Evolutionary conservation across 2,797 vertebrate species (phyloP), one percentile per base, ranked within the genome.

Genomic region (Cephalopachus bancanus): DNA sequence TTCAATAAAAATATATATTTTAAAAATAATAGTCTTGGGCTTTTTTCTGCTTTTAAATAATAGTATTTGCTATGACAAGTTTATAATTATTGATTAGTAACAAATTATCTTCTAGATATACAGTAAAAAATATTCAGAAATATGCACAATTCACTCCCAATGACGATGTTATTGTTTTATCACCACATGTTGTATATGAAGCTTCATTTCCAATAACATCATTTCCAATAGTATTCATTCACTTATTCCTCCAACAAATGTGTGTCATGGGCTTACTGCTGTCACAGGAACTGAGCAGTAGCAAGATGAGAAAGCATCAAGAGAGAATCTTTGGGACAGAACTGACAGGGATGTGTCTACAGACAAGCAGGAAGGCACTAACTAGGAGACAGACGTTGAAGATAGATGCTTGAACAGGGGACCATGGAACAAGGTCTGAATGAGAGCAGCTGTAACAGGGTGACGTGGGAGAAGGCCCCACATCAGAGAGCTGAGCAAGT

Each of bases 1-100:
- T 92, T 89, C 60, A 89, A 75, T 80, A 75, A 94, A 80, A 96
- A 33, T 33, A 85, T 22, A 44, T 10, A 24, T 87, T 96, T 60
- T 93, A 85, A 87, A 93, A 96, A 83, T 71, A 87, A 83, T 0
- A 79, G 49, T 15, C 44, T 44, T 44, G 44, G 44, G 4, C 6
- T 44, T 44, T 44, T 44, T 44, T 44, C 44, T 44, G 44, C 44
- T 44, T 44, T 44, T 44, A 93, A 96, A 83, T 71, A 87, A 83
- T 0, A 83, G 49, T 15, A 88, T 86, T 86, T 88, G 9, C 71
- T 78, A 57, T n/a, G 44, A 51, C 8, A 91, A 94, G 28, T 53
- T 80, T 65, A 16, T 72, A 65, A 78, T 22, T 87, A 89, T 5
- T 83, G 37, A 37, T 53, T 84, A 92, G 24, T 33, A 93, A 94